Evolutionary conservation across 2,888 invertebrate genomes (phyloP), one percentile per base, ranked within the genome.

Genomic region (Kryphioiulus occultus): DNA sequence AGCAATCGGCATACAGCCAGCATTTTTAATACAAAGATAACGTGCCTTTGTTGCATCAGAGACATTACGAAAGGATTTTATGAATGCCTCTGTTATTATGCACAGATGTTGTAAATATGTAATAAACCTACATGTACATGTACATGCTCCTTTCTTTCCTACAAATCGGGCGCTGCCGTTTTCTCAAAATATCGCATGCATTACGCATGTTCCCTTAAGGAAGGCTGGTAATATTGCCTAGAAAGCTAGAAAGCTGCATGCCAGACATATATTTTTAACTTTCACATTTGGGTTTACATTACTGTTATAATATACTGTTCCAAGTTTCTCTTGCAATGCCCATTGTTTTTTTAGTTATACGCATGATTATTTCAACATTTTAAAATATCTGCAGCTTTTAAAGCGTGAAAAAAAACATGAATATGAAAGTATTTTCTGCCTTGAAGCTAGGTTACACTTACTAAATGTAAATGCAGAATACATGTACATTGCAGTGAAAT

Each of bases 91-190:
- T 26, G 68, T 68, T 68, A 68, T 68, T 68, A 68, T 68, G 68
- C 68, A 68, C 26, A 68, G n/a, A 68, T 26, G 68, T 68, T 10
- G 68, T 68, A 68, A 68, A 68, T 68, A 68, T 68, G 68, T 68
- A 68, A 68, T 68, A 68, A 68, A 26, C 68, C 68, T 68, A 10
- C 26, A 39, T 39, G 39, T 39, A 39, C 39, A n/a, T n/a, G n/a
- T n/a, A n/a, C n/a, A 12, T 26, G 68, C 68, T 68, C 68, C 26
- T 26, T 68, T 12, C 68, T 68, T 68, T 26, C 26, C n/a, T 68
- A 22, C 26, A 68, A 26, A 68, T n/a, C 22, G 12, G 1, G 68
- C 0, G 68, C 26, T 68, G 68, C 5, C n/a, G 26, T 26, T 68
- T 26, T 22, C 68, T 68, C 68, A 22, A 26, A 68, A 26, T 68